phyloP scores from a whole-genome alignment of 2,888 invertebrate genomes.

The Pseudococcus longispinus region DNA sequence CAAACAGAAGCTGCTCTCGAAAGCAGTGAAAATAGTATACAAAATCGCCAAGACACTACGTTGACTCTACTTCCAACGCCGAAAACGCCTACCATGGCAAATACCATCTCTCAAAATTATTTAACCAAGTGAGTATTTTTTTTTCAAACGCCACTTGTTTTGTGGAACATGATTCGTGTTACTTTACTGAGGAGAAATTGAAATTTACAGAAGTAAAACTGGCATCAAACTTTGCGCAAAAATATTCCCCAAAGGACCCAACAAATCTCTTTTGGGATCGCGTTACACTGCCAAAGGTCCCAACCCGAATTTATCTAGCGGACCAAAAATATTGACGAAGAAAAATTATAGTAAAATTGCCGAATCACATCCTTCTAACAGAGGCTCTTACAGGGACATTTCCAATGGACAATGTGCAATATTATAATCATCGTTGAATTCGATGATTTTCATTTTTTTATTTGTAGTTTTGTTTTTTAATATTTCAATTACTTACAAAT shows the following conservation, averaged over 20 bases:
- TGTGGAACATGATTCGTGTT: not conserved
- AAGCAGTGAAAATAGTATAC: not conserved
- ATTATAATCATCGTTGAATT: not conserved
- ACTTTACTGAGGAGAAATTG: conserved; percentile 17
- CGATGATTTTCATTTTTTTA: not conserved
- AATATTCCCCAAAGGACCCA: conserved; percentile 67
- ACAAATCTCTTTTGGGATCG: conserved; percentile 64
- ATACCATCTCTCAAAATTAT: not conserved
- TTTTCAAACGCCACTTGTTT: not conserved
- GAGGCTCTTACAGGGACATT: conserved; percentile 3
- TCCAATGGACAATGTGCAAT: conserved; percentile 40
- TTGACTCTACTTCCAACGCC: not conserved
- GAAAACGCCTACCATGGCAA: not conserved
- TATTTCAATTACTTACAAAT: not conserved
- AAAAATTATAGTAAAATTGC: conserved; percentile 67
- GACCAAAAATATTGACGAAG: conserved; percentile 72
- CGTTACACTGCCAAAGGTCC: conserved; percentile 70
- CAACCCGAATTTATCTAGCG: conserved; percentile 61
- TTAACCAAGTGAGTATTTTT: not conserved
- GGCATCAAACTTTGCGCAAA: conserved; percentile 58
- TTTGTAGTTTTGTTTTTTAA: not conserved
- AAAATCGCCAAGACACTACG: not conserved
- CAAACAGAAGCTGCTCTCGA: not conserved
- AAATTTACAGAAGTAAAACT: conserved; percentile 46
- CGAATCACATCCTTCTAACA: not conserved